Evolutionary conservation across 1,140 invertebrate genomes (phyloP), one percentile per base, ranked within the genome.

Genomic region (Apis laboriosa): DNA sequence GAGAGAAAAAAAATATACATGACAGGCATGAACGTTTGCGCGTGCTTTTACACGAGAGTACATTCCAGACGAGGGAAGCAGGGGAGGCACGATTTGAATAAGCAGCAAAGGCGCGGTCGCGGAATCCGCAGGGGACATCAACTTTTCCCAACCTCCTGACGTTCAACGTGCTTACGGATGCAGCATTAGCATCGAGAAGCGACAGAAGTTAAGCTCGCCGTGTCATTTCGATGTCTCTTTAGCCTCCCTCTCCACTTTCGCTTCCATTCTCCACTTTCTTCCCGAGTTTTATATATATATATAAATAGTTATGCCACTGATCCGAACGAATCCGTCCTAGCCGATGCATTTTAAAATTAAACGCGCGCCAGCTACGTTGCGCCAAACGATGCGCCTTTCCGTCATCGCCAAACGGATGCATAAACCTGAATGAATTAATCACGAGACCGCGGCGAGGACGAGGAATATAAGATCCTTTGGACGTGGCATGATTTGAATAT

Each of bases 221-320:
- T 91, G 92, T 92, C 92, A 93, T 91, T 92, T 92, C 89, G 88
- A 90, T 90, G 92, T 93, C 92, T 92, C 90, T 91, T 92, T 92
- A 93, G 90, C 86, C 68, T 19, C 61, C 71, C 70, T 63, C 43
- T 56, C 55, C 76, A 49, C 82, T 63, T 61, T 71, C 78, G 63
- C 71, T 24, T 77, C 49, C 53, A 13, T 78, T 85, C 34, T 43
- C 76, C 72, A 66, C 72, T 77, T 79, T 73, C 85, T 80, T 76
- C 61, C 28, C 34, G 34, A 43, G 34, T 43, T 43, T 0, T 43
- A 43, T 43, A 43, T 43, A 43, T 43, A 43, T 43, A 43, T 43
- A 43, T 43, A 34, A 17, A 28, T 34, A 61, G 84, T 63, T 80
- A 85, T 68, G 83, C 58, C 34, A 43, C 28, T 64, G 78, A 58